A percentile compares a stretch with the other conserved stretches of the same genome.
phyloP scores from a whole-genome alignment of 2,888 invertebrate species.

The Synanthedon andrenaeformis region DNA sequence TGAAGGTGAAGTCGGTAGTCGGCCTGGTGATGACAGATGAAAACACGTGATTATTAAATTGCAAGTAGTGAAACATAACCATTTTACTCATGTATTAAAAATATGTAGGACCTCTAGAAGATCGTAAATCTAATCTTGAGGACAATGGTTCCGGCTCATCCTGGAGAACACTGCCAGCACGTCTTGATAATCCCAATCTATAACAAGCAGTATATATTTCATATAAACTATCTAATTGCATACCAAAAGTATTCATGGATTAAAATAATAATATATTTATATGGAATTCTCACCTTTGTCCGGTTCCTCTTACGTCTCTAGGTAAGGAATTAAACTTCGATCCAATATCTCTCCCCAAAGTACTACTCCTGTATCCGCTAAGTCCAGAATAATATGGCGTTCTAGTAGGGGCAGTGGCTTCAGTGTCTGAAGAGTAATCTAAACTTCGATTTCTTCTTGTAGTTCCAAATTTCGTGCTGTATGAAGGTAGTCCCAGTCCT shows the following conservation, averaged over 20 bases:
- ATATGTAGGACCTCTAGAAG: slow-evolving; percentile 56
- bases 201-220: neutral
- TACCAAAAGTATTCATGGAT: neutral
- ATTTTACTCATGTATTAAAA: neutral
- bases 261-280: neutral
- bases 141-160: slow-evolving; percentile 62
- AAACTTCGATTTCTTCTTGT: slow-evolving; percentile 83
- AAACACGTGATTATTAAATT: neutral
- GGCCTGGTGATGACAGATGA: slow-evolving; percentile 27
- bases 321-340: slow-evolving; percentile 82
- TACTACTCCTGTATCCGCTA: slow-evolving; percentile 61
- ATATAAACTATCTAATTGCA: no score
- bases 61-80: neutral
- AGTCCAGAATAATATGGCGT: slow-evolving; percentile 79
- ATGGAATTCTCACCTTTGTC: slow-evolving; percentile 54
- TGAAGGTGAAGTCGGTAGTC: slow-evolving; percentile 60
- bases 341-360: slow-evolving; percentile 69
- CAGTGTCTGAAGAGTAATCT: slow-evolving; percentile 96
- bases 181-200: slow-evolving; percentile 52
- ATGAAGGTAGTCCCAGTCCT: slow-evolving; percentile 53
- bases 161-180: slow-evolving; percentile 57
- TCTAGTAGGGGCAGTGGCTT: slow-evolving; percentile 86
- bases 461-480: slow-evolving; percentile 69
- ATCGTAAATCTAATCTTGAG: slow-evolving; percentile 60
- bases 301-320: slow-evolving; percentile 73